phyloP scores from a whole-genome alignment of 2,113 vertebrate genomes.

The Ovis canadensis region DNA sequence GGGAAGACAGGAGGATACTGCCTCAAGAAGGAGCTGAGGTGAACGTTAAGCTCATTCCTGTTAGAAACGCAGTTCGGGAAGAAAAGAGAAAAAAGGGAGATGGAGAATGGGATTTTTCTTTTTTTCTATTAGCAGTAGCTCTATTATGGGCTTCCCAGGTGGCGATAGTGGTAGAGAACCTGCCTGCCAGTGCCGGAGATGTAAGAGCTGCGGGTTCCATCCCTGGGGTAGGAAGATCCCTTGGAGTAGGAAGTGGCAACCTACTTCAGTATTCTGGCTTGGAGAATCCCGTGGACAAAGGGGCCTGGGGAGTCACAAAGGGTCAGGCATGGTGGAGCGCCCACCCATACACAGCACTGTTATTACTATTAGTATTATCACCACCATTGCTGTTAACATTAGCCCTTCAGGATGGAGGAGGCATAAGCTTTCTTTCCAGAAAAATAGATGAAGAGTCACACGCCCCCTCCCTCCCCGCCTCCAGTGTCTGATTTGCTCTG shows the following conservation, averaged over 20 bases:
- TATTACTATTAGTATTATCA: background rate
- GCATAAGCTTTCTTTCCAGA: background rate
- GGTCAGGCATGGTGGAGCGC: background rate
- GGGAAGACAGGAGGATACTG: background rate
- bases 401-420: background rate
- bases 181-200: background rate
- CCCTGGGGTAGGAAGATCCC: background rate
- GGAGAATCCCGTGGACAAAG: background rate
- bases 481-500: background rate
- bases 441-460: background rate
- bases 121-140: background rate
- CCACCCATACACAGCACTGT: background rate
- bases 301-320: background rate
- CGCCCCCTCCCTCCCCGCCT: fast-evolving
- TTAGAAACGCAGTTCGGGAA: background rate
- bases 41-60: background rate
- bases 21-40: background rate
- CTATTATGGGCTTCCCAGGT: background rate
- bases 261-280: background rate
- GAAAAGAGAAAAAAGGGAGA: background rate
- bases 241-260: background rate
- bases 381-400: background rate
- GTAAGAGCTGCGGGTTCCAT: background rate
- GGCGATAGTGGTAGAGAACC: background rate
- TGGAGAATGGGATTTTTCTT: background rate